These are phyloP conservation scores for Helicoverpa armigera DNA, from an alignment of 1,140 invertebrate species.

Conservation along the genomic window DNA sequence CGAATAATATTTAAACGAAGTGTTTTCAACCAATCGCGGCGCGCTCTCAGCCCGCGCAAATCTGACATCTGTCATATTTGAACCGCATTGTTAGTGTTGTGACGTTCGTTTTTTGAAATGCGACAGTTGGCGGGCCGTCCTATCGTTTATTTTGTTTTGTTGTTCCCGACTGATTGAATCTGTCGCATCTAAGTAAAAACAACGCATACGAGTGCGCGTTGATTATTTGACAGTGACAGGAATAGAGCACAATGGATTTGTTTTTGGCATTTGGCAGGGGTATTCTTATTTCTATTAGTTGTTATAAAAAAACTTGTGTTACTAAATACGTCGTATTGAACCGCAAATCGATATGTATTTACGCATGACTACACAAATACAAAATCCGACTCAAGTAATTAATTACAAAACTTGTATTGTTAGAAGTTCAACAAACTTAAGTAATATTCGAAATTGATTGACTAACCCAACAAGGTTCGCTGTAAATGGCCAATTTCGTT, in stretches of 20 bases:
- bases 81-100: constrained; percentile 73
- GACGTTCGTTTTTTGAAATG: constrained; percentile 67
- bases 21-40: constrained; percentile 62
- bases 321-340: neutral
- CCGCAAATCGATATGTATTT: constrained; percentile 21
- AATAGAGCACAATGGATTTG: constrained; percentile 26
- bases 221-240: constrained; percentile 35
- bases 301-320: no score
- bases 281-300: no score
- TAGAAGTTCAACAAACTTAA: constrained; percentile 28
- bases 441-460: constrained; percentile 44
- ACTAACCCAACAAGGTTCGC: constrained; percentile 29
- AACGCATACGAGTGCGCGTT: constrained; percentile 45
- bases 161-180: constrained; percentile 67
- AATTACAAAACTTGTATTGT: constrained; percentile 35
- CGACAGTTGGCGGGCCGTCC: constrained; percentile 75
- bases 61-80: constrained; percentile 79
- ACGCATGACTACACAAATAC: constrained; percentile 16
- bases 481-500: constrained; percentile 31
- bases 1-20: constrained; percentile 71
- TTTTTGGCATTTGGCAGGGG: constrained; percentile 9
- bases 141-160: constrained; percentile 63
- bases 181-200: constrained; percentile 46
- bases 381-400: constrained; percentile 24
- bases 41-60: constrained; percentile 57